Percentiles rank a stretch among this genome's conserved stretches.
Conservation (phyloP, 2,113 vertebrate species). For the Cyprinus carpio region DNA sequence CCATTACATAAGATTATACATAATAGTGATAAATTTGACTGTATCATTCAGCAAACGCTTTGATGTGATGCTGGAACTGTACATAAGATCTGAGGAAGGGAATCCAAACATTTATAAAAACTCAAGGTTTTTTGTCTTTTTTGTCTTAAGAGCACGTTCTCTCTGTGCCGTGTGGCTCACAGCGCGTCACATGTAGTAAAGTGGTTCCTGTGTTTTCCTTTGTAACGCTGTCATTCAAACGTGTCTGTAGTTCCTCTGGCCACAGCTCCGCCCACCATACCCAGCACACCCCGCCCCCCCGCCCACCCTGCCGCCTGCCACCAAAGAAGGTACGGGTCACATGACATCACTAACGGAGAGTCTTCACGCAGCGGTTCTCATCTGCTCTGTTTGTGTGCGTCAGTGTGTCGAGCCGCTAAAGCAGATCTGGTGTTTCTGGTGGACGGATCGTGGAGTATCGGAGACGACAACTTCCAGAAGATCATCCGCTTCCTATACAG, state of each 20-base stretch:
- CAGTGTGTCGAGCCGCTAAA: conserved; percentile 91
- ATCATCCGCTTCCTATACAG: conserved; percentile 91
- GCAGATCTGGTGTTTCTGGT: conserved; percentile 95
- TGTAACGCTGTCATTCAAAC: no score
- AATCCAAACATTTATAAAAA: no score
- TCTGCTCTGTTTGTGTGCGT: conserved; percentile 31
- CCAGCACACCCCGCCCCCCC: conserved; percentile 42
- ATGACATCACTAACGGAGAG: background rate
- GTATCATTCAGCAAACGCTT: no score
- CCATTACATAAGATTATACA: no score
- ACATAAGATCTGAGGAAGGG: no score
- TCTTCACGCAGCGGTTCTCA: background rate
- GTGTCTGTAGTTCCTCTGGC: conserved; percentile 41
- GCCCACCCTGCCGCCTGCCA: conserved; percentile 42
- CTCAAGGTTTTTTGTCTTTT: no score
- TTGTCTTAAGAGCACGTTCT: background rate
- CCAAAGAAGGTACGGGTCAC: conserved; percentile 55
- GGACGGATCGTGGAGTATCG: conserved; percentile 97
- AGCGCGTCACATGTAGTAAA: background rate
- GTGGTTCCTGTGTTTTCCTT: background rate
- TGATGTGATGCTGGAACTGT: no score
- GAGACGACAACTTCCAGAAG: conserved; percentile 96
- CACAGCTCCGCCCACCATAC: conserved; percentile 45
- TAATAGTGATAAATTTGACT: no score
- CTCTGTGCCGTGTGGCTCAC: background rate